Evolutionary conservation across 2,797 vertebrate genomes (phyloP).

Genomic region (Poliocrania exsul): DNA sequence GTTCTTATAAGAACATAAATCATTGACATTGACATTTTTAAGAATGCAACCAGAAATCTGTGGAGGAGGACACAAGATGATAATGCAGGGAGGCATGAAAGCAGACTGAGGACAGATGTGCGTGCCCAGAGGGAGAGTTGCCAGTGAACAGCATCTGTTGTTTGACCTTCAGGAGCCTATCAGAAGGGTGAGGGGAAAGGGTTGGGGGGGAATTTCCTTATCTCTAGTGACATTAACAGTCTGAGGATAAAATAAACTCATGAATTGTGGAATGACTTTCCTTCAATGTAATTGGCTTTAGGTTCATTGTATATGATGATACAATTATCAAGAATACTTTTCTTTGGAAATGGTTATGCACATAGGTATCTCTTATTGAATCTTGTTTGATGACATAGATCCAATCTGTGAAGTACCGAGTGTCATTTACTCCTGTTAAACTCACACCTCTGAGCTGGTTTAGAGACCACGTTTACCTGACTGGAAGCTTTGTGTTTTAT

Average conservation of each 20-base stretch:
- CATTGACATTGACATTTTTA: not conserved
- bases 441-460: not conserved
- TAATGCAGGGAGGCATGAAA: not conserved
- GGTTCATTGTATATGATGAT: not conserved
- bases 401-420: not conserved
- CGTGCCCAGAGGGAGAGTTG: not conserved
- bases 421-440: not conserved
- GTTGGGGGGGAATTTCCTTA: not conserved
- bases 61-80: not conserved
- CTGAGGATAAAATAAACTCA: not conserved
- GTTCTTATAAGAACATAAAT: not conserved
- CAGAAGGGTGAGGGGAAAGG: not conserved
- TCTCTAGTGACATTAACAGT: not conserved
- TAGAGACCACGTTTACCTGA: not conserved
- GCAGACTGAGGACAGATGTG: not conserved
- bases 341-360: not conserved
- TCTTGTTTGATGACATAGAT: not conserved
- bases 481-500: not conserved
- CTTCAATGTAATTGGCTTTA: accelerated
- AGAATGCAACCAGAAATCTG: not conserved
- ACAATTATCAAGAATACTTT: not conserved
- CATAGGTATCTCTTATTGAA: not conserved
- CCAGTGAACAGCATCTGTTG: not conserved
- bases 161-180: not conserved
- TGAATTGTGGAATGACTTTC: not conserved